phyloP scores from a whole-genome alignment of 2,113 vertebrate genomes.

The Oxygymnocypris stewartii region DNA sequence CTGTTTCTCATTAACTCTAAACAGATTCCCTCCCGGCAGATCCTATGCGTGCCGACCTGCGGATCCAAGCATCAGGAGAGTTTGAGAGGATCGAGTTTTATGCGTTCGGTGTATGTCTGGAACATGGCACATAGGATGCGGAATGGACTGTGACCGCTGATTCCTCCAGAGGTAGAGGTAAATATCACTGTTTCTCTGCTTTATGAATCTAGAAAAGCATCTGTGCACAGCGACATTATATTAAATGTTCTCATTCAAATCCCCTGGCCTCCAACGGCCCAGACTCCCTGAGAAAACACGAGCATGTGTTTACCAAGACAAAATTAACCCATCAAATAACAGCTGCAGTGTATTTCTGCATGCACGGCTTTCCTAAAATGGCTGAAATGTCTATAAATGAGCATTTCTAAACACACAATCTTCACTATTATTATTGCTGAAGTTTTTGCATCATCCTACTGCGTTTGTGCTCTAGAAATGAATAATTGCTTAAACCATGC shows the following conservation, averaged over 20 bases:
- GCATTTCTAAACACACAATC: constrained; percentile 8
- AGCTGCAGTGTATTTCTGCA: constrained; percentile 13
- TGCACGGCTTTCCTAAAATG: constrained; percentile 4
- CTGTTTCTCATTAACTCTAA: constrained; percentile 31
- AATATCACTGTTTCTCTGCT: not conserved
- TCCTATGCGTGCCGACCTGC: not conserved
- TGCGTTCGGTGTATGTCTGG: not conserved
- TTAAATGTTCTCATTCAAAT: constrained; percentile 10
- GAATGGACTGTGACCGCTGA: constrained; percentile 13
- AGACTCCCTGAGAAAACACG: constrained; percentile 6
- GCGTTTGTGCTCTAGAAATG: not conserved
- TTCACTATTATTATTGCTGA: not conserved
- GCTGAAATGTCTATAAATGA: constrained; percentile 4
- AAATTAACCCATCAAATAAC: not conserved
- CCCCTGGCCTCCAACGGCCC: not conserved
- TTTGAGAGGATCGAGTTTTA: constrained; percentile 16
- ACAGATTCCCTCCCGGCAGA: constrained; percentile 32
- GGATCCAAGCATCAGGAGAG: not conserved
- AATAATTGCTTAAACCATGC: not conserved
- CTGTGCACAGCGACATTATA: not conserved
- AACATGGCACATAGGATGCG: constrained; percentile 9
- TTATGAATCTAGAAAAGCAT: not conserved
- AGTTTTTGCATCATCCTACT: not conserved
- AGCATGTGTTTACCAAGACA: constrained; percentile 23
- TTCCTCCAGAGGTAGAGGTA: constrained; percentile 7